Evolutionary conservation across 2,888 invertebrate genomes (phyloP), one percentile per base, ranked within the genome.

Genomic region (Mythimna pallens): DNA sequence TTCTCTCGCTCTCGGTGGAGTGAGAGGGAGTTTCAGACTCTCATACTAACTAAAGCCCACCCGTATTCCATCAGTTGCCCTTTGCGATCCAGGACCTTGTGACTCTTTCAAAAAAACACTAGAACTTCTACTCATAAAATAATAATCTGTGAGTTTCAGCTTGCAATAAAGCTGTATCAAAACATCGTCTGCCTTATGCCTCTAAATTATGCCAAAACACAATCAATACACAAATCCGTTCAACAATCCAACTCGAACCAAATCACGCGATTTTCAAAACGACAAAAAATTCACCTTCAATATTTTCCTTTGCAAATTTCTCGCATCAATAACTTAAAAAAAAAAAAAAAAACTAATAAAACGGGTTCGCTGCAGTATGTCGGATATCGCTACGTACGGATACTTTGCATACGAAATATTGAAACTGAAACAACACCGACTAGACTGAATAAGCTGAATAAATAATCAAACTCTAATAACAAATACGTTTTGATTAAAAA

Each of bases 321-420:
- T 83, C 82, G 85, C 85, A 83, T 82, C 85, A 86, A 85, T 87
- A 88, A 80, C 84, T 84, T 86, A 89, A 89, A 82, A 84, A 88
- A 89, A 90, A 87, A 88, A 85, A 90, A 91, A 89, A 81, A 87
- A 86, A 43, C 43, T 12, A 12, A 12, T 43, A 43, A 43, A 43
- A 86, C 82, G 83, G 79, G 85, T 86, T 86, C 82, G 78, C 87
- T 89, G 86, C 86, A 87, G 82, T 89, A 86, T 84, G 87, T 88
- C 89, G 88, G 88, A 88, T 89, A 86, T 89, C 85, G 86, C 73
- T 87, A 85, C 85, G 76, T 72, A 85, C 81, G 77, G 83, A 84
- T 86, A 83, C 93, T 95, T 94, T 94, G 93, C 93, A 94, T 94
- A 91, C 88, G 91, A 92, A 90, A 91, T 92, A 88, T 70, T 81